Evolutionary conservation across 2,888 invertebrate species (phyloP).

Genomic region (Epicampocera succincta): DNA sequence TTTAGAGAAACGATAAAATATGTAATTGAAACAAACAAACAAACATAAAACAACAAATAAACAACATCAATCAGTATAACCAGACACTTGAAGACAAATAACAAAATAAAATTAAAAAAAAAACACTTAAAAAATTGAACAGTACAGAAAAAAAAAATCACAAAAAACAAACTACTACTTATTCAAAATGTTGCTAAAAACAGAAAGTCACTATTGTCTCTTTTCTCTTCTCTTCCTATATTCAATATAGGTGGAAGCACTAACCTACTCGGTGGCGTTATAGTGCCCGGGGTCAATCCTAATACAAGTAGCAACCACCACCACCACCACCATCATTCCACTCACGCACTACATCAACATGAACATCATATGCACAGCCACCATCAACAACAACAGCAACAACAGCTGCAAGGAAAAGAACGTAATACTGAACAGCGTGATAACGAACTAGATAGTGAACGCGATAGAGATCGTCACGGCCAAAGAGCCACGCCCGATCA

Average conservation of each 20-base stretch:
- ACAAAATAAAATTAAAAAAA: slow-evolving; percentile 2
- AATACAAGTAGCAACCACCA: slow-evolving; percentile 79
- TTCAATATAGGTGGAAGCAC: slow-evolving; percentile 82
- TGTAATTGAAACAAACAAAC: slow-evolving; percentile 46
- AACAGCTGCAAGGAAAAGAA: slow-evolving; percentile 65
- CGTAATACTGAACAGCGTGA: slow-evolving; percentile 71
- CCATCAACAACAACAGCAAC: slow-evolving; percentile 73
- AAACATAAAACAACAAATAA: slow-evolving; percentile 61
- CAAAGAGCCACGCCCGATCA: slow-evolving; percentile 69
- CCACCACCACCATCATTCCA: slow-evolving; percentile 76
- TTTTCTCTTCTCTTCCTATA: slow-evolving; percentile 82
- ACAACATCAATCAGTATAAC: neutral
- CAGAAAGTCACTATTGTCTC: slow-evolving; percentile 83
- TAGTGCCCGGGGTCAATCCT: slow-evolving; percentile 81
- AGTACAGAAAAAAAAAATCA: slow-evolving; percentile 60
- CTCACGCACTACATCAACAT: slow-evolving; percentile 74
- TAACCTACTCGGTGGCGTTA: slow-evolving; percentile 81
- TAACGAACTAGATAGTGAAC: slow-evolving; percentile 48
- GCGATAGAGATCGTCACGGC: slow-evolving; percentile 69
- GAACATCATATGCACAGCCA: slow-evolving; percentile 75
- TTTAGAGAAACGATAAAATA: slow-evolving; percentile 65
- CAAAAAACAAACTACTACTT: slow-evolving; percentile 66
- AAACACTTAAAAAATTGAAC: slow-evolving; percentile 64
- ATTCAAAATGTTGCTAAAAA: slow-evolving; percentile 72
- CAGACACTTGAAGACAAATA: slow-evolving; percentile 46